Percentiles rank a stretch among this genome's conserved stretches.
Evolutionary conservation across 2,888 invertebrate species (phyloP).

Genomic region (Nemoura dubitans): DNA sequence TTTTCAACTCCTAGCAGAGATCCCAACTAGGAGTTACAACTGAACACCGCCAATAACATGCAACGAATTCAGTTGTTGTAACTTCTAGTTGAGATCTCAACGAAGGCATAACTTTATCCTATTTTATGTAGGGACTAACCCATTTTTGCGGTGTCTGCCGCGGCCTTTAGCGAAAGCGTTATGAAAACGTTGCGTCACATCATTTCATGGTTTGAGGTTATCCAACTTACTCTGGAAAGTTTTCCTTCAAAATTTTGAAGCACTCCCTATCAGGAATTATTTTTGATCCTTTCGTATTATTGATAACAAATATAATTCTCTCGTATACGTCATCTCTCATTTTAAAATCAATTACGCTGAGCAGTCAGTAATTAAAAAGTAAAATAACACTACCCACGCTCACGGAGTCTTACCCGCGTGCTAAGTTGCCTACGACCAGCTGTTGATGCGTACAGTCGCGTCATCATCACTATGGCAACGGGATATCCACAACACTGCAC

Average conservation of each 20-base stretch:
- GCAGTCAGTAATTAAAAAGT: background rate
- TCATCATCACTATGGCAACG: background rate
- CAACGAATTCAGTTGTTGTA: no score
- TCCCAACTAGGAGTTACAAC: no score
- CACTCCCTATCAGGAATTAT: constrained; percentile 62
- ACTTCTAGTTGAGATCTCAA: no score
- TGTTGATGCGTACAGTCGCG: background rate
- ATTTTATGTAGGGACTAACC: no score
- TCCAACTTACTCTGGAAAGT: constrained; percentile 65
- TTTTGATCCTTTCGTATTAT: constrained; percentile 65
- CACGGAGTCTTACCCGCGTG: no score
- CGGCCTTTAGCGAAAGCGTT: no score
- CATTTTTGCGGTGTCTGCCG: no score
- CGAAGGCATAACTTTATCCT: no score
- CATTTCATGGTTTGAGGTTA: constrained; percentile 44
- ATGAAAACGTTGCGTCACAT: no score
- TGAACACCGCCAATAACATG: no score
- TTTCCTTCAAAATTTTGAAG: constrained; percentile 66
- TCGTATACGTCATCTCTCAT: constrained; percentile 61
- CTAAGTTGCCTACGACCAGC: no score
- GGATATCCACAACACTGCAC: background rate
- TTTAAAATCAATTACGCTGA: constrained; percentile 13
- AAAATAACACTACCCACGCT: background rate
- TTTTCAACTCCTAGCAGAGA: no score
- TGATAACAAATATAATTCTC: constrained; percentile 67